These are phyloP conservation scores for Troides aeacus DNA, from an alignment of 2,888 invertebrate genomes.

Conservation along the genomic window DNA sequence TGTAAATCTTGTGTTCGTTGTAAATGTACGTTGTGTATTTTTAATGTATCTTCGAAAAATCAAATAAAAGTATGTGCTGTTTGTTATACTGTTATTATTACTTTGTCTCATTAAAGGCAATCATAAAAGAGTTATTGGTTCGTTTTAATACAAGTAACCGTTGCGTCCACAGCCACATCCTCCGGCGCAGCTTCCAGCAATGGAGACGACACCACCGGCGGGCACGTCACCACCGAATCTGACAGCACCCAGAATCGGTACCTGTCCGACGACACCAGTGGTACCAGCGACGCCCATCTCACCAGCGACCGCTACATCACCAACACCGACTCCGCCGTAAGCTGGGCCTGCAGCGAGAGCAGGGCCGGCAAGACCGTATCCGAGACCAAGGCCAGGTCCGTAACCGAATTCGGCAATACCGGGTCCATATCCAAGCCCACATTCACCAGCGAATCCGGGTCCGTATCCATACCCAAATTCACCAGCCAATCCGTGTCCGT, in stretches of 20 bases:
- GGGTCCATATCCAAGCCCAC: constrained; percentile 17
- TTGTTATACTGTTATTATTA: no score
- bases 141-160: constrained; percentile 15
- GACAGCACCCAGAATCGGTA: constrained; percentile 45
- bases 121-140: not conserved
- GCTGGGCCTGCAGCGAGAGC: constrained; percentile 15
- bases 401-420: not conserved
- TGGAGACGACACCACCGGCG: constrained; percentile 40
- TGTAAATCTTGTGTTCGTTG: no score
- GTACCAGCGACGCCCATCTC: constrained; percentile 40
- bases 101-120: not conserved
- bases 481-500: not conserved
- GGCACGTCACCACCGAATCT: constrained; percentile 42
- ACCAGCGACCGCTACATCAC: constrained; percentile 39
- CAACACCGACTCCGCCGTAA: constrained; percentile 41
- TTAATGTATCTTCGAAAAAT: no score
- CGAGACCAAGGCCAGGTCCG: constrained; percentile 12
- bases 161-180: constrained; percentile 35
- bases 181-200: constrained; percentile 30
- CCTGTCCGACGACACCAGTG: constrained; percentile 42
- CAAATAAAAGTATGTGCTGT: no score
- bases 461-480: constrained; percentile 14
- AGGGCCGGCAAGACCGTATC: constrained; percentile 24
- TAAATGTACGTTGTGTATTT: no score
- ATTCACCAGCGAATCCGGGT: constrained; percentile 6